A percentile compares a stretch with the other conserved stretches of the same genome.
Evolutionary conservation across 2,113 vertebrate genomes (phyloP).

Genomic region (Coptodon bakossiorum): DNA sequence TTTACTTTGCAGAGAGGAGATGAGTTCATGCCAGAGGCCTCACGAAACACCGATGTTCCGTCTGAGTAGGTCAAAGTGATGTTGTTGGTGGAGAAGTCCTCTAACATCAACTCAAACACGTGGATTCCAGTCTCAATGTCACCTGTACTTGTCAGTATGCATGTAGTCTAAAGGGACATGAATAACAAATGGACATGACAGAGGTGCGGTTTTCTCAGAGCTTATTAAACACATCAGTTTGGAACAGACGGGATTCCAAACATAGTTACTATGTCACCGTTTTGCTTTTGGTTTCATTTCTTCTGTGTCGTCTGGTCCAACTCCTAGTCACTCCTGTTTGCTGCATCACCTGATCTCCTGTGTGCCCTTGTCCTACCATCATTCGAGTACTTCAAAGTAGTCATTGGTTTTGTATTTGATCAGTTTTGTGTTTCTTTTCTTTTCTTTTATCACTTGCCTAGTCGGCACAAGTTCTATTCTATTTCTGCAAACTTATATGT

Average conservation of each 20-base stretch:
- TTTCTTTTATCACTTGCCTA: background rate
- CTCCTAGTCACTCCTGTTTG: background rate
- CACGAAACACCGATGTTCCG: background rate
- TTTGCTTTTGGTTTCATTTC: background rate
- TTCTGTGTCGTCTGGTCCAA: background rate
- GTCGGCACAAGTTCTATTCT: background rate
- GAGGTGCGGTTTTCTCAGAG: background rate
- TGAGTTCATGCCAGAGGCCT: background rate
- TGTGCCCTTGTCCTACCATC: background rate
- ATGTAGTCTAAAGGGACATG: conserved; percentile 13
- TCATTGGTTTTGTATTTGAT: background rate
- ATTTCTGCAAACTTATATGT: background rate
- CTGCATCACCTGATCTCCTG: background rate
- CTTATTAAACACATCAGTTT: background rate
- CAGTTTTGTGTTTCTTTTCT: background rate
- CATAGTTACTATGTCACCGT: background rate
- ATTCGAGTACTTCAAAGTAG: background rate
- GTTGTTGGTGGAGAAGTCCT: conserved; percentile 49
- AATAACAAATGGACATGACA: background rate
- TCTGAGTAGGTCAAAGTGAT: conserved; percentile 41
- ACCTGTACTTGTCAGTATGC: conserved; percentile 17
- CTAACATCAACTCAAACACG: conserved; percentile 57
- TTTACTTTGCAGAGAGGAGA: conserved; percentile 44
- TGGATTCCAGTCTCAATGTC: conserved; percentile 14
- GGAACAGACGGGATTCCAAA: background rate